Conservation (phyloP, 1,140 invertebrate species). For the Drosophila prosaltans region DNA sequence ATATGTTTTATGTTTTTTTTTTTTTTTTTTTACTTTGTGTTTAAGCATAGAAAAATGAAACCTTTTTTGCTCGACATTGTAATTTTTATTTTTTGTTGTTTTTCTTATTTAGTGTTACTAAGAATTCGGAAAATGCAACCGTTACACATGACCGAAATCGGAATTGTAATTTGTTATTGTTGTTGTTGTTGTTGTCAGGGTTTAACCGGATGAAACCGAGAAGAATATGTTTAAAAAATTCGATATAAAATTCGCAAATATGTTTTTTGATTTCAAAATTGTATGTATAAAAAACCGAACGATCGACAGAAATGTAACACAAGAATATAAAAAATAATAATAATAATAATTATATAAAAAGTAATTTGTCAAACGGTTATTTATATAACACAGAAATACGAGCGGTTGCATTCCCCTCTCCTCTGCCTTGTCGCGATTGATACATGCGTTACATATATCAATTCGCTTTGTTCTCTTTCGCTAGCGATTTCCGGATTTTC, state of each 20-base stretch:
- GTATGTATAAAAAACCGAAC: too few relatives aligned
- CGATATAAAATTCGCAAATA: background rate
- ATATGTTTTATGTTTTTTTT: background rate
- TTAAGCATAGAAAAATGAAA: slow-evolving; percentile 7
- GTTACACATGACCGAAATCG: background rate
- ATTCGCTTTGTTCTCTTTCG: slow-evolving; percentile 27
- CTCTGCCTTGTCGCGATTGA: too few relatives aligned
- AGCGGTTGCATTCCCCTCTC: background rate
- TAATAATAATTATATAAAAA: too few relatives aligned
- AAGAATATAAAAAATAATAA: too few relatives aligned
- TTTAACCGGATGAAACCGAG: too few relatives aligned
- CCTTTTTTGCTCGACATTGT: slow-evolving; percentile 6
- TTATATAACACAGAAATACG: too few relatives aligned
- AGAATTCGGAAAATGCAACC: background rate
- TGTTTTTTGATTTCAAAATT: too few relatives aligned
- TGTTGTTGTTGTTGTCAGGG: too few relatives aligned
- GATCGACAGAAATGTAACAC: too few relatives aligned
- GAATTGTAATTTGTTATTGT: background rate
- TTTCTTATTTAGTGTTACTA: background rate
- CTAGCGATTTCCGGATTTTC: slow-evolving; percentile 13
- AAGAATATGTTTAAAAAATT: too few relatives aligned
- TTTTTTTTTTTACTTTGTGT: background rate
- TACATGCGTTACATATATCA: too few relatives aligned
- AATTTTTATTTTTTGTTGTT: background rate
- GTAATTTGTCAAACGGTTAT: background rate